Percentiles rank a stretch among this genome's conserved stretches.
Evolutionary conservation across 2,113 vertebrate genomes (phyloP).

Genomic region (Vanacampus margaritifer): DNA sequence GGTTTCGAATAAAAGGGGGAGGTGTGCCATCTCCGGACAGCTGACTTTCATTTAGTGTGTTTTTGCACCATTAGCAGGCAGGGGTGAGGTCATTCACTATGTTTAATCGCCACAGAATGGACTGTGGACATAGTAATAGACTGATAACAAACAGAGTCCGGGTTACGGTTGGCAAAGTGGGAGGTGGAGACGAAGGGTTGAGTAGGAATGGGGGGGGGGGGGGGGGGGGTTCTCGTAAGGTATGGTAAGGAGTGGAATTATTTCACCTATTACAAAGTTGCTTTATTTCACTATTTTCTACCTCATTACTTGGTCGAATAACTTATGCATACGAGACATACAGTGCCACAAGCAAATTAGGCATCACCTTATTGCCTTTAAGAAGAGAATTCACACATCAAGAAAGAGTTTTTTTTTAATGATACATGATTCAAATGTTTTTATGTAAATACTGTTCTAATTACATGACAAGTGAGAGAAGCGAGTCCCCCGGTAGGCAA

Average conservation of each 20-base stretch:
- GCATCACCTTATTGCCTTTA: conserved; percentile 67
- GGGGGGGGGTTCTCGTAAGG: no score
- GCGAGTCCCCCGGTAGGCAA: conserved; percentile 56
- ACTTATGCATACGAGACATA: conserved; percentile 64
- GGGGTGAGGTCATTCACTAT: conserved; percentile 35
- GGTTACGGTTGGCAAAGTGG: not conserved
- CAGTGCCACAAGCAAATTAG: conserved; percentile 62
- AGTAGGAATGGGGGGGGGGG: not conserved
- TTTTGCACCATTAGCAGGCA: conserved; percentile 36
- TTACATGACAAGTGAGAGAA: conserved; percentile 66
- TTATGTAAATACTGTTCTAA: conserved; percentile 73
- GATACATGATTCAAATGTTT: conserved; percentile 65
- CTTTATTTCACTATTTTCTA: conserved; percentile 49
- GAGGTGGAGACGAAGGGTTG: not conserved
- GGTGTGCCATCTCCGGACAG: conserved; percentile 23
- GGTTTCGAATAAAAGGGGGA: conserved; percentile 17
- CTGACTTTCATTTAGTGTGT: conserved; percentile 31
- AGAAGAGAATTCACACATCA: conserved; percentile 57
- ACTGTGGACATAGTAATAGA: conserved; percentile 40
- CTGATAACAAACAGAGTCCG: conserved; percentile 33
- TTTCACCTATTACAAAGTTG: conserved; percentile 32
- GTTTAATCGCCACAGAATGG: conserved; percentile 51
- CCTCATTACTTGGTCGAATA: conserved; percentile 64
- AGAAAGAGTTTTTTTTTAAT: conserved; percentile 52
- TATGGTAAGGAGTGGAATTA: not conserved